Percentiles rank a stretch among this genome's conserved stretches.
These are phyloP conservation scores for Diogma glabrata DNA, from an alignment of 2,888 invertebrate genomes.

Conservation along the genomic window DNA sequence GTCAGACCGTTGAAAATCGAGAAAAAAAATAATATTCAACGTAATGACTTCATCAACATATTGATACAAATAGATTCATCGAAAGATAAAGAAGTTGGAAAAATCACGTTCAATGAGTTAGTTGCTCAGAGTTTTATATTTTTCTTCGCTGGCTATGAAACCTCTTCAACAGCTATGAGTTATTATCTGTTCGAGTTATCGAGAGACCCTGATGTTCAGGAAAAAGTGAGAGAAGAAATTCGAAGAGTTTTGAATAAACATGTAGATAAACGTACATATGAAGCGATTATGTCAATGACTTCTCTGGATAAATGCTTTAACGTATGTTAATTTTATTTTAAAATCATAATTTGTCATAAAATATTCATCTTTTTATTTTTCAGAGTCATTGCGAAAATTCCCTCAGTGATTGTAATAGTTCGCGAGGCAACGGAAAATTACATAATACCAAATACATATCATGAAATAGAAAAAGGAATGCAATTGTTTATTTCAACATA, in stretches of 20 bases:
- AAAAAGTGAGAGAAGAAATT: not conserved
- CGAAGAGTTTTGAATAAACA: not conserved
- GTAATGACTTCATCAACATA: constrained; percentile 4
- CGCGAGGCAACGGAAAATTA: constrained; percentile 30
- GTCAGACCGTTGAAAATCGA: not conserved
- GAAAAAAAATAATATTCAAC: not conserved
- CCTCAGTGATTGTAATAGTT: constrained; percentile 29
- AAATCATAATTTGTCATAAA: not conserved
- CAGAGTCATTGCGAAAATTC: too few species aligned
- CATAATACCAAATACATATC: constrained; percentile 24
- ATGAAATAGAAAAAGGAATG: constrained; percentile 29
- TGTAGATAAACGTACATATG: constrained; percentile 1
- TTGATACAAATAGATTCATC: not conserved
- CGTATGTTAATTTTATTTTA: not conserved
- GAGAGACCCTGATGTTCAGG: constrained; percentile 7
- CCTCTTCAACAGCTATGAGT: constrained; percentile 26
- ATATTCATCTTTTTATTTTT: too few species aligned
- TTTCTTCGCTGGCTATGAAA: constrained; percentile 29
- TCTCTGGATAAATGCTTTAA: constrained; percentile 8
- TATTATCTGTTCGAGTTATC: constrained; percentile 26
- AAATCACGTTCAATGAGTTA: constrained; percentile 9
- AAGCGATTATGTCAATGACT: constrained; percentile 7
- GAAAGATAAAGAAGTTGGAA: not conserved
- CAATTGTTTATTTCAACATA: constrained; percentile 28
- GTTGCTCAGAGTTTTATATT: constrained; percentile 25